Conservation (phyloP, 1,140 invertebrate genomes). For the Drosophila sproati region DNA sequence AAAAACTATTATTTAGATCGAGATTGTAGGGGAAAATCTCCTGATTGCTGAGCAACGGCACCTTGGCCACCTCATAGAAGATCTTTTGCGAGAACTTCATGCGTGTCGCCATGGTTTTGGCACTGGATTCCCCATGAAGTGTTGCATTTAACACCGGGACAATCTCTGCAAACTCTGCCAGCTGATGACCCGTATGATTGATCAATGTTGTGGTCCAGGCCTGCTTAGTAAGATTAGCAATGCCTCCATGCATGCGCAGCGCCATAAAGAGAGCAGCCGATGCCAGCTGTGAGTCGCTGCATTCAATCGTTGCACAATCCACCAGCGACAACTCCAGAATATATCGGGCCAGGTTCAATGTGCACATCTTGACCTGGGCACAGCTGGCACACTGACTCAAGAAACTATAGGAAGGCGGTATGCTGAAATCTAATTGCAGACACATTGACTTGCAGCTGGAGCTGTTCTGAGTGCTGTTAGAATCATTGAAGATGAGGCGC, state of each 20-base stretch:
- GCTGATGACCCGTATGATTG: slow-evolving; percentile 94
- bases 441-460: slow-evolving; percentile 39
- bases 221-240: slow-evolving; percentile 29
- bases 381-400: slow-evolving; percentile 87
- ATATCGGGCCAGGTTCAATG: slow-evolving; percentile 96
- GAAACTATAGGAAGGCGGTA: slow-evolving; percentile 98
- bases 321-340: slow-evolving; percentile 97
- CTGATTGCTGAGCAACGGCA: slow-evolving; percentile 86
- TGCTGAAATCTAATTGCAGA: slow-evolving; percentile 48
- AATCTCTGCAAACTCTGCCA: slow-evolving; percentile 90
- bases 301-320: slow-evolving; percentile 93
- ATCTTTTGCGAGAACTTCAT: slow-evolving; percentile 98
- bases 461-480: too few species aligned
- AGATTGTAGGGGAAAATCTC: slow-evolving; percentile 75
- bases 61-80: slow-evolving; percentile 93
- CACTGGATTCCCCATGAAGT: slow-evolving; percentile 90
- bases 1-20: slow-evolving; percentile 60
- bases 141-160: slow-evolving; percentile 91
- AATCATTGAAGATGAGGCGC: too few species aligned
- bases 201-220: slow-evolving; percentile 91
- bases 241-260: slow-evolving; percentile 91
- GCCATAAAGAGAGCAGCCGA: slow-evolving; percentile 94
- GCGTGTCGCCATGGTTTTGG: slow-evolving; percentile 92
- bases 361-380: slow-evolving; percentile 95
- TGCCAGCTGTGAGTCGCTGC: slow-evolving; percentile 95